Percentiles rank a stretch among this genome's conserved stretches.
phyloP scores from a whole-genome alignment of 1,140 invertebrate genomes.

The Drosophila cardini region DNA sequence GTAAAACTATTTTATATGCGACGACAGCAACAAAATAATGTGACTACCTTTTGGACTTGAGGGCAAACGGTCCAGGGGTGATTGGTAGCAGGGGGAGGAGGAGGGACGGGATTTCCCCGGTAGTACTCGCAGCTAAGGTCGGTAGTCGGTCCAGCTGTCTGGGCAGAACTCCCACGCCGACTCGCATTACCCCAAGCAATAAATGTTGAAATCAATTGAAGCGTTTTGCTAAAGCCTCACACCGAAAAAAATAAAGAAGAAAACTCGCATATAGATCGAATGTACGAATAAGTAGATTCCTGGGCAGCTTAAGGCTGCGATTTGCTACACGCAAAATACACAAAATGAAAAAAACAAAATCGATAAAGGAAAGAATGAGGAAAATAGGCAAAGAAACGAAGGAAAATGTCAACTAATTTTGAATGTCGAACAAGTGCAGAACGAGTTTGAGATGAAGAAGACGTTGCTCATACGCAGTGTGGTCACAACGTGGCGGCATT shows the following conservation, averaged over 20 bases:
- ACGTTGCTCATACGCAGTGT: slow-evolving; percentile 40
- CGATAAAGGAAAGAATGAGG: slow-evolving; percentile 56
- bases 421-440: slow-evolving; percentile 54
- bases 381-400: slow-evolving; percentile 3
- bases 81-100: background rate
- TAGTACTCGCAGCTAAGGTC: background rate
- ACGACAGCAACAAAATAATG: slow-evolving; percentile 68
- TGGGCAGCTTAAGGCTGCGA: slow-evolving; percentile 77
- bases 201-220: slow-evolving; percentile 83
- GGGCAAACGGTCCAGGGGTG: background rate
- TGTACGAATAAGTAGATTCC: slow-evolving; percentile 61
- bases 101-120: background rate
- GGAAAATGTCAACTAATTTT: slow-evolving; percentile 78
- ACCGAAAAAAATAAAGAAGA: slow-evolving; percentile 33
- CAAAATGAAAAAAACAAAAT: slow-evolving; percentile 52
- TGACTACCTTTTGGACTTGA: slow-evolving; percentile 55
- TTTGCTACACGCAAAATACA: slow-evolving; percentile 61
- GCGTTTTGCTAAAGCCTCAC: slow-evolving; percentile 78
- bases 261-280: slow-evolving; percentile 61
- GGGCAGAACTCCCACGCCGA: slow-evolving; percentile 51
- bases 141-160: slow-evolving; percentile 32
- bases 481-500: slow-evolving; percentile 13
- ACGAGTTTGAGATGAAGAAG: background rate
- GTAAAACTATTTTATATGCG: slow-evolving; percentile 74
- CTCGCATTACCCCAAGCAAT: slow-evolving; percentile 69